Base-by-base conservation (phyloP, 2,888 invertebrate genomes). In the Dryococelus australis region DNA sequence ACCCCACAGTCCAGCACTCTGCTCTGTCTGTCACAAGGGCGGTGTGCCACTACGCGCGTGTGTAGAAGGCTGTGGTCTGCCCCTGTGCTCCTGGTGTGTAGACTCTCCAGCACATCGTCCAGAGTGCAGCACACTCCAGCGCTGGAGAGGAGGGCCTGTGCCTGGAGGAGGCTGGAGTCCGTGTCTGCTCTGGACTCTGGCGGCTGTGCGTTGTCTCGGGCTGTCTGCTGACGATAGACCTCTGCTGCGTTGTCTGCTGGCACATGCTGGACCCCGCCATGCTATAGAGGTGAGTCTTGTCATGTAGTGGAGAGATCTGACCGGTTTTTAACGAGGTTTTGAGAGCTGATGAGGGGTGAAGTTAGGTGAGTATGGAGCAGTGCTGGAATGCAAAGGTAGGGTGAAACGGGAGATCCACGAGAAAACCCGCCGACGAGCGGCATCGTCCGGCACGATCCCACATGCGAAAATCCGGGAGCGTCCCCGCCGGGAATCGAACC, bases 11-110 rank as follows among this genome's bases (percentile, higher is more conserved):
- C 91, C 94, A 27, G 94, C 94, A 87, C 93, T 95, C 90, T 97
- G 97, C 91, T 94, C 95, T 0, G 94, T 94, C 89, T 97, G 91
- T 88, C 90, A 88, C 78, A 12, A 47, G 27, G 87, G 84, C 20
- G 43, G 51, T 27, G 84, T 35, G 26, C 35, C 83, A 27, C 80
- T 88, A 47, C 26, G 27, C 6, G 84, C 88, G 3, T 88, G 88
- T 51, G 84, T 86, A 28, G 27, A 43, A 80, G 93, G 93, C 85
- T 97, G 97, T 91, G 94, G 95, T 5, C 93, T 97, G 90, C 95
- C 95, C 27, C 93, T 97, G 80, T 97, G 97, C 91, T 94, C 95
- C 16, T 91, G 92, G 88, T 91, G 92, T 88, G 94, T 95, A 91
- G 93, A 94, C 90, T 93, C 94, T 9, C 90, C 92, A 65, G 90